Evolutionary conservation across 2,797 vertebrate genomes (phyloP).

Genomic region (Pantherophis vulpinus): DNA sequence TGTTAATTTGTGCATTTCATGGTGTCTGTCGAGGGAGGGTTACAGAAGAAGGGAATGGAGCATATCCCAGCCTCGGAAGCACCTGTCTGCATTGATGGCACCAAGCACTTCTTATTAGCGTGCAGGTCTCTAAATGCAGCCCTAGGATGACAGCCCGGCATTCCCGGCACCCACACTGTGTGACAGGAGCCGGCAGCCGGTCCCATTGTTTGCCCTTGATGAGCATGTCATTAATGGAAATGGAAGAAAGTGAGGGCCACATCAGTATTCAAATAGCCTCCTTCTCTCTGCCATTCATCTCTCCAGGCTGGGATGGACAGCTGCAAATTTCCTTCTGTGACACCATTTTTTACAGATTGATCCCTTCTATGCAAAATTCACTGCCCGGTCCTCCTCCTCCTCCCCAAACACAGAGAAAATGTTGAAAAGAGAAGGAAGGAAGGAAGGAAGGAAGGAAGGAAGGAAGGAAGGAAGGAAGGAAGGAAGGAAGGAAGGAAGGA

Average conservation of each 20-base stretch:
- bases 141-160: constrained; percentile 83
- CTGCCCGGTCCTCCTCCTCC: constrained; percentile 3
- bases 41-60: constrained; percentile 79
- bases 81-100: constrained; percentile 86
- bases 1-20: constrained; percentile 91
- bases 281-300: constrained; percentile 80
- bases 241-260: constrained; percentile 85
- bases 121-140: constrained; percentile 81
- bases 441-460: not conserved
- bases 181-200: constrained; percentile 87
- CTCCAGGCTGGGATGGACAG: constrained; percentile 73
- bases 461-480: too few species aligned
- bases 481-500: too few species aligned
- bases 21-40: constrained; percentile 81
- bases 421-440: not conserved
- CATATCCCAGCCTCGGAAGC: constrained; percentile 85
- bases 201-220: constrained; percentile 89
- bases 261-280: constrained; percentile 96
- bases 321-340: constrained; percentile 68
- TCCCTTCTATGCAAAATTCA: constrained; percentile 66
- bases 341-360: constrained; percentile 69
- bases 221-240: constrained; percentile 94
- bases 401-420: not conserved
- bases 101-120: constrained; percentile 90
- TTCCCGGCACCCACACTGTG: constrained; percentile 79